Percentiles rank a stretch among this genome's conserved stretches.
phyloP scores from a whole-genome alignment of 1,140 invertebrate species.

The Drosophila mauritiana region DNA sequence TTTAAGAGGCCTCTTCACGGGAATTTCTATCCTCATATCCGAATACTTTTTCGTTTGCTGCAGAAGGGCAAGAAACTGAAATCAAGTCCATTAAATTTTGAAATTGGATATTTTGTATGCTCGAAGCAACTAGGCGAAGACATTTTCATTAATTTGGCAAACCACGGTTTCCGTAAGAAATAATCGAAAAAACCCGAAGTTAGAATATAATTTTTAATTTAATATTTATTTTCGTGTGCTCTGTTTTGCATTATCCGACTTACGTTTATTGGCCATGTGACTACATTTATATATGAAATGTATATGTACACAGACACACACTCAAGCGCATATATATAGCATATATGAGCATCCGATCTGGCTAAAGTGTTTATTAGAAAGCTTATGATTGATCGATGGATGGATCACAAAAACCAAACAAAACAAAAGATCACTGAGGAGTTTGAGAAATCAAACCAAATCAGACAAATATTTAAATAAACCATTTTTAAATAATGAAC shows the following conservation, averaged over 20 bases:
- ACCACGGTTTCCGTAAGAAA: constrained; percentile 25
- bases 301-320: constrained; percentile 32
- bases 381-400: constrained; percentile 28
- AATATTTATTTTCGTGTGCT: constrained; percentile 5
- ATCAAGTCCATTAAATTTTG: constrained; percentile 8
- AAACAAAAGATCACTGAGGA: constrained; percentile 24
- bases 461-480: constrained; percentile 75
- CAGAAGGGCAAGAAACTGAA: constrained; percentile 7
- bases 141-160: constrained; percentile 27
- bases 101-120: constrained; percentile 34
- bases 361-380: constrained; percentile 37
- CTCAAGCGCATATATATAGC: constrained; percentile 21
- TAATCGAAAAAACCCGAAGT: background rate
- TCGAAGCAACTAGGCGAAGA: constrained; percentile 7
- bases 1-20: constrained; percentile 19
- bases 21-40: constrained; percentile 8
- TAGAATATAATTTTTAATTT: constrained; percentile 14
- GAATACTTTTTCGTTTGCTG: constrained; percentile 1
- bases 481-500: constrained; percentile 73
- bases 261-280: constrained; percentile 19
- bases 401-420: constrained; percentile 33
- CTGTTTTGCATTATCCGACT: constrained; percentile 22
- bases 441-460: constrained; percentile 43
- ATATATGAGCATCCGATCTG: constrained; percentile 38
- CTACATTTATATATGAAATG: constrained; percentile 38